These are phyloP conservation scores for Forbesichthys papilliferus DNA, from an alignment of 2,113 vertebrate genomes.

Conservation along the genomic window DNA sequence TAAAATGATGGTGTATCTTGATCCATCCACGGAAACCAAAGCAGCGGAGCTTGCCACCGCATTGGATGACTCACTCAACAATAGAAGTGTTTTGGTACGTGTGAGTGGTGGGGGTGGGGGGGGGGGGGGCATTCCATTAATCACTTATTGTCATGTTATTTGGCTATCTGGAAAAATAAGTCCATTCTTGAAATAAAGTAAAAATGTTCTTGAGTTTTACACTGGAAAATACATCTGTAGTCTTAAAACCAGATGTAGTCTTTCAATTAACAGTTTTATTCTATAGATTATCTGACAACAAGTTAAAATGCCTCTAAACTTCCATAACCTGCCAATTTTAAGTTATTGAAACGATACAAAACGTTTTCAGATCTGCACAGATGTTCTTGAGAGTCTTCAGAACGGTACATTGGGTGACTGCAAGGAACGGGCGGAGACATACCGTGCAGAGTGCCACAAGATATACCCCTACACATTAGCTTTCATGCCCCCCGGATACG, in stretches of 20 bases:
- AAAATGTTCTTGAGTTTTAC: no score
- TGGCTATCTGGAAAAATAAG: no score
- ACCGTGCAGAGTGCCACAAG: slow-evolving; percentile 91
- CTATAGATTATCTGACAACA: not conserved
- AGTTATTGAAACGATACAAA: not conserved
- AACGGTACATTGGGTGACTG: slow-evolving; percentile 87
- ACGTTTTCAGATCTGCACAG: slow-evolving; percentile 85
- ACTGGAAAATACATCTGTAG: no score
- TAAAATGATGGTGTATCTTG: slow-evolving; percentile 97
- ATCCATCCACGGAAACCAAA: slow-evolving; percentile 87
- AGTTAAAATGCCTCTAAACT: no score
- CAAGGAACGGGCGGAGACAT: slow-evolving; percentile 86
- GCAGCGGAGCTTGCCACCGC: slow-evolving; percentile 88
- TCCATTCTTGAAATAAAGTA: no score
- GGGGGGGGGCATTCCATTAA: no score
- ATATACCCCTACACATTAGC: slow-evolving; percentile 95
- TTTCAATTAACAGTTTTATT: no score
- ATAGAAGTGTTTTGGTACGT: slow-evolving; percentile 89
- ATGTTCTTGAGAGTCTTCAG: slow-evolving; percentile 89
- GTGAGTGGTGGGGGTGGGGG: not conserved
- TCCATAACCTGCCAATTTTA: no score
- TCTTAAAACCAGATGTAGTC: no score
- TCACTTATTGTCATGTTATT: not conserved
- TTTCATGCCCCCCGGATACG: slow-evolving; percentile 96
- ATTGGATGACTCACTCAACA: slow-evolving; percentile 87